These are phyloP conservation scores for Trinorchestia longiramus DNA, from an alignment of 1,140 invertebrate species.

Conservation along the genomic window DNA sequence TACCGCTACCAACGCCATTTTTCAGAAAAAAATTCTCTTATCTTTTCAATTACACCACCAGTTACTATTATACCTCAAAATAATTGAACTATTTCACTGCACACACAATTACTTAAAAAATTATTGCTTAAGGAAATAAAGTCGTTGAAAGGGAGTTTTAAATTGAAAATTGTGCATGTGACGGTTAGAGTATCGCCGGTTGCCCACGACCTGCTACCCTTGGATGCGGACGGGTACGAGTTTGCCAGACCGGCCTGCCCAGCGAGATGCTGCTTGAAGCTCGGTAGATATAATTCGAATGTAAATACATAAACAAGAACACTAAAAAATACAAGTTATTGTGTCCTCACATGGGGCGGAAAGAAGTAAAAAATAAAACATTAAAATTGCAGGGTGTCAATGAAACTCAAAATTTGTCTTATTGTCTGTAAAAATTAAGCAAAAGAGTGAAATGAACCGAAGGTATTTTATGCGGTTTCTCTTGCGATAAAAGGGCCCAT, in stretches of 20 bases:
- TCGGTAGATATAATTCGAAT: background rate
- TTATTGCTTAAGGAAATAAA: background rate
- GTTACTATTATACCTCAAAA: background rate
- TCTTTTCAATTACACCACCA: background rate
- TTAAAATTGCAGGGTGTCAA: background rate
- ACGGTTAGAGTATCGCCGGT: background rate
- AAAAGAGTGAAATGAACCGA: background rate
- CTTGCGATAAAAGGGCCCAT: background rate
- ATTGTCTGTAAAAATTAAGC: background rate
- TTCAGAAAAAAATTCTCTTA: background rate
- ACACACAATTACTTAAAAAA: background rate
- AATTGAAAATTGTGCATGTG: background rate
- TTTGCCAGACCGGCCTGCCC: background rate
- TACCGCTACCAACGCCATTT: background rate
- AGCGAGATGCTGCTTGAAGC: background rate
- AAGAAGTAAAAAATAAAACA: background rate
- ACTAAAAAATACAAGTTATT: background rate
- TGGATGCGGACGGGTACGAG: background rate
- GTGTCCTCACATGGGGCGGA: background rate
- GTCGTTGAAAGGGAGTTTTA: background rate
- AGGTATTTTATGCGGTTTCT: background rate
- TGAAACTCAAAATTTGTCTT: background rate
- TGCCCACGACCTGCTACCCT: background rate
- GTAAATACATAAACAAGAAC: background rate
- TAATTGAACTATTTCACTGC: background rate